Percentiles rank a stretch among this genome's conserved stretches.
Evolutionary conservation across 1,140 invertebrate genomes (phyloP).

Genomic region (Heliconius eleuchia): DNA sequence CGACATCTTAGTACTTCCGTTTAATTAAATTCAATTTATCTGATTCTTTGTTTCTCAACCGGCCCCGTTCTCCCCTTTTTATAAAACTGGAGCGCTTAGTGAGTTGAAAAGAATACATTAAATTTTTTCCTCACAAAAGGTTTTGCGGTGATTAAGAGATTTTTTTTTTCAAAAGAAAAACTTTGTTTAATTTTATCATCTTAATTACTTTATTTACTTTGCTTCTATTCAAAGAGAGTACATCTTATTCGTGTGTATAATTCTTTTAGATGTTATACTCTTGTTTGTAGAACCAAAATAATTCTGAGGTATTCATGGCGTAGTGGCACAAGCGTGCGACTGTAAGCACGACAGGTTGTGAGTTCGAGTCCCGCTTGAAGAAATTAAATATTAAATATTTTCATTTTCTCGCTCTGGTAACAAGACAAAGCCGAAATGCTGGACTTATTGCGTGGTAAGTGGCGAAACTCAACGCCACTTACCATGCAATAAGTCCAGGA

Average conservation of each 20-base stretch:
- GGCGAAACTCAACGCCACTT: too few relatives aligned
- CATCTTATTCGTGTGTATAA: not conserved
- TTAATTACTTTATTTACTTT: slow-evolving; percentile 14
- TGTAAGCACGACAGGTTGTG: too few relatives aligned
- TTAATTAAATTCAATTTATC: slow-evolving; percentile 25
- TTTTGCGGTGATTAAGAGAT: slow-evolving; percentile 8
- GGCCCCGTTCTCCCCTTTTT: slow-evolving; percentile 5
- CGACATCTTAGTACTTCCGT: slow-evolving; percentile 24
- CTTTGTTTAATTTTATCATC: slow-evolving; percentile 5
- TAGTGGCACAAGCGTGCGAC: too few relatives aligned
- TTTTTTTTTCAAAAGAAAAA: not conserved
- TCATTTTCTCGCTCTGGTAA: too few relatives aligned
- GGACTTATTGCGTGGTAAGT: too few relatives aligned
- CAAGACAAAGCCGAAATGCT: too few relatives aligned
- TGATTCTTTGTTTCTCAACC: slow-evolving; percentile 21
- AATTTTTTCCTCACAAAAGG: slow-evolving; percentile 13
- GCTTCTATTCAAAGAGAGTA: not conserved
- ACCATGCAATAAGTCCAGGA: too few relatives aligned
- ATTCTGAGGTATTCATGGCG: too few relatives aligned
- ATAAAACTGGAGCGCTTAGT: slow-evolving; percentile 13
- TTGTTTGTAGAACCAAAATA: not conserved
- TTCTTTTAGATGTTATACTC: not conserved
- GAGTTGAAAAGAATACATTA: slow-evolving; percentile 13
- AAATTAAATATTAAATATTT: too few relatives aligned
- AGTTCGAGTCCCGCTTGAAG: too few relatives aligned